These are phyloP conservation scores for Toxostoma redivivum DNA, from an alignment of 2,113 vertebrate genomes.

Conservation along the genomic window DNA sequence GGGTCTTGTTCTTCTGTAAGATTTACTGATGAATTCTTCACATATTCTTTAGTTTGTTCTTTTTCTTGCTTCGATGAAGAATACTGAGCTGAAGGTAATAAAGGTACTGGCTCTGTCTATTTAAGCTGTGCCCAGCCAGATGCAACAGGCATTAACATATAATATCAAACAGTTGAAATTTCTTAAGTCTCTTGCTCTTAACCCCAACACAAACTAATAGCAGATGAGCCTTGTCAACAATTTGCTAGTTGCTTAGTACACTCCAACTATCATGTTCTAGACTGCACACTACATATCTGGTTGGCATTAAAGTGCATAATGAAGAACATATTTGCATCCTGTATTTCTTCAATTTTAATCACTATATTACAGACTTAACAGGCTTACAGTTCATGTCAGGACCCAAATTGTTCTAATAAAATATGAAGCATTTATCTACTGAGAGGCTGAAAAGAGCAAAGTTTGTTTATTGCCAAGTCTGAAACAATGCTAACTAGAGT, in stretches of 20 bases:
- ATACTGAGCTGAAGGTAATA: background rate
- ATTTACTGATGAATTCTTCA: background rate
- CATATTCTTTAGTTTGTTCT: background rate
- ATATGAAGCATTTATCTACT: constrained; percentile 42
- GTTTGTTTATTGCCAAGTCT: constrained; percentile 57
- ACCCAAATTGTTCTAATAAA: constrained; percentile 62
- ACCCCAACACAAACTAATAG: constrained; percentile 41
- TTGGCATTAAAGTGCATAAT: constrained; percentile 74
- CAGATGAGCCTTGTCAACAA: constrained; percentile 67
- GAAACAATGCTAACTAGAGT: constrained; percentile 35
- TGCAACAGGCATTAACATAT: background rate
- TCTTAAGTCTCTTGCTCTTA: constrained; percentile 15
- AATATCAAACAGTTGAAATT: background rate
- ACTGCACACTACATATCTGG: constrained; percentile 54
- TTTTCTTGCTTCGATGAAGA: background rate
- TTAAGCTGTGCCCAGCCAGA: background rate
- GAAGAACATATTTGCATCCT: constrained; percentile 84
- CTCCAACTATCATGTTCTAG: constrained; percentile 48
- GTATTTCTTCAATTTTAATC: constrained; percentile 71
- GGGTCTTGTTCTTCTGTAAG: background rate
- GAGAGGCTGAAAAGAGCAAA: constrained; percentile 26
- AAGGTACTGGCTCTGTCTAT: background rate
- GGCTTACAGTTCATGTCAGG: constrained; percentile 46
- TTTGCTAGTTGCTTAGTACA: constrained; percentile 51
- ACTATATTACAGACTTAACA: constrained; percentile 56